Evolutionary conservation across 2,888 invertebrate species (phyloP).

Genomic region (Drosophila phalerata): DNA sequence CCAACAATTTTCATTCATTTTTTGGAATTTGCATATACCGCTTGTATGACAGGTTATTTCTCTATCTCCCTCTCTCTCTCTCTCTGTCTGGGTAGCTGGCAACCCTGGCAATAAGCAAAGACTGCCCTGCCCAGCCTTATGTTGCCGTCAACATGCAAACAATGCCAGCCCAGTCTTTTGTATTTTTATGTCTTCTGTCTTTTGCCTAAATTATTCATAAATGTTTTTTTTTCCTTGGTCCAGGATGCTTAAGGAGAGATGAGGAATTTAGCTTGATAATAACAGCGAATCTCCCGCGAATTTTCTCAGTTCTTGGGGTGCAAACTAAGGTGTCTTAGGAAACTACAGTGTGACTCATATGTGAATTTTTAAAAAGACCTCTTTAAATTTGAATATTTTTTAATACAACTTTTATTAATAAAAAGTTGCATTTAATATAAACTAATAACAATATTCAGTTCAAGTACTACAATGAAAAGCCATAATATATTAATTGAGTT

Average conservation of each 20-base stretch:
- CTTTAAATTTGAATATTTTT: too few species aligned
- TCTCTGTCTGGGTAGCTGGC: constrained; percentile 9
- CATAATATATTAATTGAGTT: too few species aligned
- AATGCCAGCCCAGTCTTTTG: constrained; percentile 60
- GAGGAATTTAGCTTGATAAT: constrained; percentile 38
- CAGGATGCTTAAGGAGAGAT: constrained; percentile 19
- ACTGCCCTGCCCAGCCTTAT: constrained; percentile 13
- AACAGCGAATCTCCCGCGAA: constrained; percentile 48
- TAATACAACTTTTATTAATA: too few species aligned
- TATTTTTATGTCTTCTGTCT: constrained; percentile 59
- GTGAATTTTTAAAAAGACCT: too few species aligned
- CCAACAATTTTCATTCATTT: constrained; percentile 81
- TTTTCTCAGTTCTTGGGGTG: constrained; percentile 27
- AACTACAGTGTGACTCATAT: constrained; percentile 6
- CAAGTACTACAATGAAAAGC: too few species aligned
- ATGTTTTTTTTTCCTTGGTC: constrained; percentile 26
- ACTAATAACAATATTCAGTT: too few species aligned
- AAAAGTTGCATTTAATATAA: too few species aligned
- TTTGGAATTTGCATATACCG: constrained; percentile 75
- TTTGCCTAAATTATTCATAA: constrained; percentile 70
- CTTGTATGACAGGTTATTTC: constrained; percentile 44
- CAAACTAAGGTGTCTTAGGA: neutral
- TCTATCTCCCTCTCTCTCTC: neutral
- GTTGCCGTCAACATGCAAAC: constrained; percentile 41
- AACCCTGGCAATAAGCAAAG: constrained; percentile 27